Evolutionary conservation across 2,113 vertebrate genomes (phyloP).

Genomic region (Vimba vimba): DNA sequence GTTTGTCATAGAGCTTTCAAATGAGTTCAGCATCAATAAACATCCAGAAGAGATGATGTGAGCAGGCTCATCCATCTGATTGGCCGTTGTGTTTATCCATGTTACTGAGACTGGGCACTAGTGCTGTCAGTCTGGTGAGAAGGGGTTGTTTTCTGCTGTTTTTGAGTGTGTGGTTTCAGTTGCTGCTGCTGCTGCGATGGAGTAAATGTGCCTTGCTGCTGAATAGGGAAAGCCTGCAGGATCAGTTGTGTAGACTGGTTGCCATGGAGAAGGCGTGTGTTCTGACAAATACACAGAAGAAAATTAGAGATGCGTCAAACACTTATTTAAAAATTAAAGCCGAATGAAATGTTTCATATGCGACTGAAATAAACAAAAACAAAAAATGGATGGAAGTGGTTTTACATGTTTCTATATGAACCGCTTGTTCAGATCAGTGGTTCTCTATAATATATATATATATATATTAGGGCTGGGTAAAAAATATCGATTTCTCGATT

Average conservation of each 20-base stretch:
- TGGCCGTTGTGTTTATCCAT: not conserved
- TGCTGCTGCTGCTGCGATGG: slow-evolving; percentile 71
- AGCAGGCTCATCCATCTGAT: slow-evolving; percentile 10
- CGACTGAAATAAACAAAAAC: not conserved
- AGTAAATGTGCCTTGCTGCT: slow-evolving; percentile 87
- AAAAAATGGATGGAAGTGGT: not conserved
- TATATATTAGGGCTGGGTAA: too few relatives aligned
- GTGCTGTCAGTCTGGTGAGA: slow-evolving; percentile 90
- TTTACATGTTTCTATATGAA: not conserved
- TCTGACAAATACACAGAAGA: slow-evolving; percentile 70
- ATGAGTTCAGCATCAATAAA: not conserved
- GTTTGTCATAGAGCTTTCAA: not conserved
- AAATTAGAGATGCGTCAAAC: not conserved
- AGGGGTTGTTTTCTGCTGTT: slow-evolving; percentile 68
- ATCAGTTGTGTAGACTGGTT: slow-evolving; percentile 94
- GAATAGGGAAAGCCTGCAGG: slow-evolving; percentile 95
- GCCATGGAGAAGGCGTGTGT: slow-evolving; percentile 88
- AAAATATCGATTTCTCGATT: too few relatives aligned
- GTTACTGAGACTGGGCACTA: slow-evolving; percentile 85
- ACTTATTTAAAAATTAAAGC: not conserved
- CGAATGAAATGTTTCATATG: not conserved
- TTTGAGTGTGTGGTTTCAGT: slow-evolving; percentile 75
- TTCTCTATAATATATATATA: not conserved
- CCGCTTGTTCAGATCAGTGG: not conserved
- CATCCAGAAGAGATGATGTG: slow-evolving; percentile 53